Percentiles rank a stretch among this genome's conserved stretches.
Evolutionary conservation across 2,797 vertebrate species (phyloP).

Genomic region (Catostomus latipinnis): DNA sequence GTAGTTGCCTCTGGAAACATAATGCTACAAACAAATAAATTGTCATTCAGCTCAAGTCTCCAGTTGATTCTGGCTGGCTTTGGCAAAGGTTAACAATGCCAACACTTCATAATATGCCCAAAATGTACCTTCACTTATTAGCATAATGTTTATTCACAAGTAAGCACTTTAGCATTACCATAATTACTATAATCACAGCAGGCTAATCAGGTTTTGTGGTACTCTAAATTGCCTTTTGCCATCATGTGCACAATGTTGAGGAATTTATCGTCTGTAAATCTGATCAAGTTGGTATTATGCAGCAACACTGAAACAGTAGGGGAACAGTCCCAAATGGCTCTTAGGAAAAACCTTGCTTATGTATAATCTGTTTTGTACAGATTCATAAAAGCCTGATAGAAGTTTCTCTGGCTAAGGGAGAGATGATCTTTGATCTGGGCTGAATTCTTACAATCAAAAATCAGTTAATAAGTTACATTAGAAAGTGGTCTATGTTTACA

Average conservation of each 20-base stretch:
- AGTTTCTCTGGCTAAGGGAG: background rate
- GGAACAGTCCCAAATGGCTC: background rate
- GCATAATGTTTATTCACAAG: conserved; percentile 22
- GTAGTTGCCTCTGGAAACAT: conserved; percentile 43
- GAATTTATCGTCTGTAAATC: conserved; percentile 35
- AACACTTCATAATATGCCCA: conserved; percentile 4
- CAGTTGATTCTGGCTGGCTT: conserved; percentile 16
- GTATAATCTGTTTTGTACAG: background rate
- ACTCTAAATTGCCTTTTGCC: conserved; percentile 35
- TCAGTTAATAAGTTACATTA: background rate
- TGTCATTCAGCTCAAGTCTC: conserved; percentile 16
- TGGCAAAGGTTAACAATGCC: conserved; percentile 10
- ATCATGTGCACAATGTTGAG: conserved; percentile 25
- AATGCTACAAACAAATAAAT: conserved; percentile 36
- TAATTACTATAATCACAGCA: conserved; percentile 52
- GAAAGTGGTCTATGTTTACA: background rate
- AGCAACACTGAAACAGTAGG: background rate
- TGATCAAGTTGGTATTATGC: background rate
- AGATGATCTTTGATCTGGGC: background rate
- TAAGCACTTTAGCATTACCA: conserved; percentile 33
- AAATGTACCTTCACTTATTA: conserved; percentile 34
- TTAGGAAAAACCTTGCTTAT: background rate
- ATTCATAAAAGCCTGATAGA: background rate
- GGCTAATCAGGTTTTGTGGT: conserved; percentile 43
- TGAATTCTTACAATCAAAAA: background rate